Percentiles rank a stretch among this genome's conserved stretches.
These are phyloP conservation scores for Remorina albescens DNA, from an alignment of 2,797 vertebrate genomes.

Conservation along the genomic window DNA sequence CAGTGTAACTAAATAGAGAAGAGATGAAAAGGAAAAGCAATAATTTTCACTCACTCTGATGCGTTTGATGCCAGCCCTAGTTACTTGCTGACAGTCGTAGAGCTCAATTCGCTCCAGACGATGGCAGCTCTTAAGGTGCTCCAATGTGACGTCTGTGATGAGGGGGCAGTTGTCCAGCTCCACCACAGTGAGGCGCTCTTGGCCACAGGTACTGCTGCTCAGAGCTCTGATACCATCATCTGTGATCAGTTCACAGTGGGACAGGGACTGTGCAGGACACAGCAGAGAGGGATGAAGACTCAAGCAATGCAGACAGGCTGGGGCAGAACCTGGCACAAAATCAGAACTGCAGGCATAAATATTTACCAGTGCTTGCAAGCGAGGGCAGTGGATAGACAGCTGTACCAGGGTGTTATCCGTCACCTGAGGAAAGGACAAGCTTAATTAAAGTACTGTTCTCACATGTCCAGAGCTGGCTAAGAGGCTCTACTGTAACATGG, in stretches of 20 bases:
- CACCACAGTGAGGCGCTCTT: slow-evolving; percentile 90
- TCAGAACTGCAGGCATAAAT: slow-evolving; percentile 23
- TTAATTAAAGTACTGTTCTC: slow-evolving; percentile 42
- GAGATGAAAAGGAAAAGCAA: not conserved
- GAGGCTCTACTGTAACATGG: slow-evolving; percentile 12
- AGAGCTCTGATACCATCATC: slow-evolving; percentile 93
- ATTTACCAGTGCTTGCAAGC: slow-evolving; percentile 91
- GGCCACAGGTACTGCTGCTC: slow-evolving; percentile 91
- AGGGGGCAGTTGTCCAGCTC: slow-evolving; percentile 95
- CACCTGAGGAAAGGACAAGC: slow-evolving; percentile 81
- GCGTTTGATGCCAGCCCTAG: slow-evolving; percentile 92
- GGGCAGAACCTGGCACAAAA: too few relatives aligned
- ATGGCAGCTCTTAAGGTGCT: slow-evolving; percentile 93
- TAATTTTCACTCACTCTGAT: slow-evolving; percentile 86
- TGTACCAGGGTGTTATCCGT: slow-evolving; percentile 94
- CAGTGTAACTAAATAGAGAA: not conserved
- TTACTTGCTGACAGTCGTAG: slow-evolving; percentile 94
- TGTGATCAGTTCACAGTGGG: slow-evolving; percentile 94
- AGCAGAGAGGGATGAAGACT: slow-evolving; percentile 14
- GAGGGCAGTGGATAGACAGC: slow-evolving; percentile 92
- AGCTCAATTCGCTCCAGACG: slow-evolving; percentile 92
- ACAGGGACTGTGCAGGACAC: slow-evolving; percentile 85
- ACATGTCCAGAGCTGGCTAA: slow-evolving; percentile 21
- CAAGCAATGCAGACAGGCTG: slow-evolving; percentile 13
- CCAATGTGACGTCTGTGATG: slow-evolving; percentile 91